A percentile compares a stretch with the other conserved stretches of the same genome.
Conservation (phyloP, 1,140 invertebrate species). For the Zeugodacus cucurbitae region DNA sequence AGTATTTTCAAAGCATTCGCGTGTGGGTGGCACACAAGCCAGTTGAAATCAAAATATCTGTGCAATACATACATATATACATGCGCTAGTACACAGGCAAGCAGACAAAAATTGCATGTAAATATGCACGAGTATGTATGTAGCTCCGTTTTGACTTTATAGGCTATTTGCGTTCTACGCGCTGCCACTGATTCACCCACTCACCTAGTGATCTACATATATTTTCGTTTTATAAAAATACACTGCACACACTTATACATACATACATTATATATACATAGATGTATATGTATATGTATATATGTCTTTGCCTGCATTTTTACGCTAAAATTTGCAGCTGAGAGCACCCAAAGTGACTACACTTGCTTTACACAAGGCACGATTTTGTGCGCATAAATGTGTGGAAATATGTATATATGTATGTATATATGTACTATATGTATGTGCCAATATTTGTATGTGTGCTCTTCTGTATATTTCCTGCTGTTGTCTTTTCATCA, state of each 20-base stretch:
- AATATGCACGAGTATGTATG: background rate
- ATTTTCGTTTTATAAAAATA: background rate
- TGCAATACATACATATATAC: background rate
- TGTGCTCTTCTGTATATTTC: background rate
- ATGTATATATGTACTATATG: background rate
- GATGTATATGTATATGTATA: background rate
- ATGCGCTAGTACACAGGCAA: background rate
- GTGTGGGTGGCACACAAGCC: background rate
- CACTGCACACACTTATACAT: background rate
- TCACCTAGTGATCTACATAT: background rate
- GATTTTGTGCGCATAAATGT: no score
- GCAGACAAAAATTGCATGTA: background rate
- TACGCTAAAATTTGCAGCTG: background rate
- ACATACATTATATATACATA: background rate
- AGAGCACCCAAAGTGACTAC: background rate
- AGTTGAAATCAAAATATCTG: background rate
- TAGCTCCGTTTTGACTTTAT: background rate
- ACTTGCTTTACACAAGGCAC: no score
- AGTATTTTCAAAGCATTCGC: background rate
- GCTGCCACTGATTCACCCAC: conserved; percentile 4
- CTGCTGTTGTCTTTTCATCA: background rate
- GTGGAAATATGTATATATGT: background rate
- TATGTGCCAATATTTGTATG: background rate
- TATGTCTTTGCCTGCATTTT: background rate
- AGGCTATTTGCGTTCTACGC: background rate